These are phyloP conservation scores for Epizoanthus scotinus DNA, from an alignment of 92 coral and sea anemone species.

Conservation along the genomic window DNA sequence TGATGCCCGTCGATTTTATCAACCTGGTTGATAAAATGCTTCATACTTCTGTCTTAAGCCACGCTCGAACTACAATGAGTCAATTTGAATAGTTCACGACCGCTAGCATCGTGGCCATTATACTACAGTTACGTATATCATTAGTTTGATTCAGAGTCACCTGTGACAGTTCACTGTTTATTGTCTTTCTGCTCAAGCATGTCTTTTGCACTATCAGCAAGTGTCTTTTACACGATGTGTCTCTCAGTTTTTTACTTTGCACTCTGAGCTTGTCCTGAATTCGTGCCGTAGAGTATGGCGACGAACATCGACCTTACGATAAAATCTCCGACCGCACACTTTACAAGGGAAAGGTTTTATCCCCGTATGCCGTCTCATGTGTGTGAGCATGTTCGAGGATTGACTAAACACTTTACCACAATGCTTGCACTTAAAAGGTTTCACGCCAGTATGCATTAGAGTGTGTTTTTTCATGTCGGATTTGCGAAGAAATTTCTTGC, in stretches of 20 bases:
- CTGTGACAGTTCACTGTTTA: too few species aligned
- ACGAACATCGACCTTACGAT: slow-evolving; percentile 88
- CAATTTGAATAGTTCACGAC: neutral
- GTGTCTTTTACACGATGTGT: neutral
- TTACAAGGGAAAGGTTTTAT: slow-evolving; percentile 86
- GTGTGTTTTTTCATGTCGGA: slow-evolving; percentile 94
- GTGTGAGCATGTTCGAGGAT: slow-evolving; percentile 86
- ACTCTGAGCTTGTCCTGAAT: slow-evolving; percentile 54
- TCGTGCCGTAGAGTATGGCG: slow-evolving; percentile 84
- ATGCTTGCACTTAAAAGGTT: slow-evolving; percentile 87
- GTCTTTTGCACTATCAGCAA: neutral
- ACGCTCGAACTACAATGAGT: slow-evolving; percentile 16
- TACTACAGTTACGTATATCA: neutral
- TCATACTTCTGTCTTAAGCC: neutral
- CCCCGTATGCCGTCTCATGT: slow-evolving; percentile 87
- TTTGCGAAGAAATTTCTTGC: slow-evolving; percentile 83
- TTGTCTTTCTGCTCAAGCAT: neutral
- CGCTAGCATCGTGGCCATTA: neutral
- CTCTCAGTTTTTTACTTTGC: slow-evolving; percentile 23
- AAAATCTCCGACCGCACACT: slow-evolving; percentile 80
- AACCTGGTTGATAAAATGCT: neutral
- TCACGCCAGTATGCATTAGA: slow-evolving; percentile 88
- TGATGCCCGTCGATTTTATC: slow-evolving; percentile 5
- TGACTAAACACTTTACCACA: slow-evolving; percentile 92
- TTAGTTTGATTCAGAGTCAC: too few species aligned